These are phyloP conservation scores for Tachyglossus aculeatus DNA, from an alignment of 2,797 vertebrate genomes.

Conservation along the genomic window DNA sequence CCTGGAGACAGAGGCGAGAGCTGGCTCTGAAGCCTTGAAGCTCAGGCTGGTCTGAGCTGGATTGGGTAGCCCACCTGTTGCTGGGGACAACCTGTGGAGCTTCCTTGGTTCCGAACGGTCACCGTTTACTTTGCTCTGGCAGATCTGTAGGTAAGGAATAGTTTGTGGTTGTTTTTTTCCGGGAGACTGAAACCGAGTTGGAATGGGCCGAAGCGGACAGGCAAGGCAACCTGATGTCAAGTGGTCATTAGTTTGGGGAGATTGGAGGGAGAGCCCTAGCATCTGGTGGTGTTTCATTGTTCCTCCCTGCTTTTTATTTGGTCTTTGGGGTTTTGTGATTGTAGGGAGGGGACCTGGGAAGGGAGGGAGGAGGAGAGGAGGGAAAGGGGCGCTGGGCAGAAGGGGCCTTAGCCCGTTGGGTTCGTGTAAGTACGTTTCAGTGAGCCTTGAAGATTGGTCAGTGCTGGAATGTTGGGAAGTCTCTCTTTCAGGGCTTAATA, in stretches of 20 bases:
- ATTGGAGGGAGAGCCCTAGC: not conserved
- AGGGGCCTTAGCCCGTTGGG: too few relatives aligned
- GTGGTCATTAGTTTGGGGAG: not conserved
- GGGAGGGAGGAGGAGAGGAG: not conserved
- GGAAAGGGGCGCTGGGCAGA: too few relatives aligned
- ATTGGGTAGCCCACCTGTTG: conserved; percentile 49
- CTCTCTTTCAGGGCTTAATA: not conserved
- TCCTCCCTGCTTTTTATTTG: not conserved
- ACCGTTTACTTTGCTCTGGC: conserved; percentile 22
- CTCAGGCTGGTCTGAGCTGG: conserved; percentile 32
- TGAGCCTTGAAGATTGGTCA: not conserved
- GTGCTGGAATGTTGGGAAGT: not conserved
- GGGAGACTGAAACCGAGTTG: too few relatives aligned
- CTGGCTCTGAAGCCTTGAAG: conserved; percentile 17
- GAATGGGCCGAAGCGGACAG: too few relatives aligned
- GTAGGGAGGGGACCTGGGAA: not conserved
- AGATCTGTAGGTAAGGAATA: conserved; percentile 37
- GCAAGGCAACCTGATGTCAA: not conserved
- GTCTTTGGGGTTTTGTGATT: not conserved
- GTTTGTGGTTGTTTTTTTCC: not conserved
- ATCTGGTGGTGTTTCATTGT: not conserved
- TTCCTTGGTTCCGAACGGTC: conserved; percentile 24
- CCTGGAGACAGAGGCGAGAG: not conserved
- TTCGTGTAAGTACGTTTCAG: not conserved
- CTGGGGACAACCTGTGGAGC: conserved; percentile 52